A percentile compares a stretch with the other conserved stretches of the same genome.
These are phyloP conservation scores for Chloebia gouldiae DNA, from an alignment of 2,113 vertebrate species.

Conservation along the genomic window DNA sequence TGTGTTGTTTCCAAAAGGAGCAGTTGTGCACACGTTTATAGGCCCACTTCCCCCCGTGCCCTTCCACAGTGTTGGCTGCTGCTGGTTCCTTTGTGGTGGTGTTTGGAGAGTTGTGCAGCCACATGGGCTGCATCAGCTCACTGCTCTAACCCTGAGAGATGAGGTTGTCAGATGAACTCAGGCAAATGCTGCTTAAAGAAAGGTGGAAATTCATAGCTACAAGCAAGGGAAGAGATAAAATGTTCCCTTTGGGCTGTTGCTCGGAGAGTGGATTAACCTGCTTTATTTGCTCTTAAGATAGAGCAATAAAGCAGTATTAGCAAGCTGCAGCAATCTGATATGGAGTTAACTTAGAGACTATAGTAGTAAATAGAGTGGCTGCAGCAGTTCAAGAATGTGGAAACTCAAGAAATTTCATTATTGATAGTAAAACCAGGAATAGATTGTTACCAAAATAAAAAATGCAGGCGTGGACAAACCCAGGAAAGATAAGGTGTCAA, in stretches of 20 bases:
- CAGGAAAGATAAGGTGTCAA: background rate
- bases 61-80: background rate
- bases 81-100: background rate
- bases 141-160: background rate
- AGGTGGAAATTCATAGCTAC: background rate
- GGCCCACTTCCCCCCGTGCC: rapidly evolving
- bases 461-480: background rate
- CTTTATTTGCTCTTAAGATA: background rate
- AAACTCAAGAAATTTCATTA: background rate
- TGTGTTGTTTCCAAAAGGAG: background rate
- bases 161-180: background rate
- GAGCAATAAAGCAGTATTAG: background rate
- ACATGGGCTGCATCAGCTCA: background rate
- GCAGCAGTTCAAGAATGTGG: background rate
- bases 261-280: background rate
- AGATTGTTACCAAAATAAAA: background rate
- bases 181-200: background rate
- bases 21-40: rapidly evolving
- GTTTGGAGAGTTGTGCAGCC: background rate
- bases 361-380: background rate
- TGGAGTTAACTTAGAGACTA: background rate
- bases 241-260: background rate
- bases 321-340: background rate
- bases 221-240: background rate
- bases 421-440: background rate